Evolutionary conservation across 1,140 invertebrate genomes (phyloP), one percentile per base, ranked within the genome.

Genomic region (Galleria mellonella): DNA sequence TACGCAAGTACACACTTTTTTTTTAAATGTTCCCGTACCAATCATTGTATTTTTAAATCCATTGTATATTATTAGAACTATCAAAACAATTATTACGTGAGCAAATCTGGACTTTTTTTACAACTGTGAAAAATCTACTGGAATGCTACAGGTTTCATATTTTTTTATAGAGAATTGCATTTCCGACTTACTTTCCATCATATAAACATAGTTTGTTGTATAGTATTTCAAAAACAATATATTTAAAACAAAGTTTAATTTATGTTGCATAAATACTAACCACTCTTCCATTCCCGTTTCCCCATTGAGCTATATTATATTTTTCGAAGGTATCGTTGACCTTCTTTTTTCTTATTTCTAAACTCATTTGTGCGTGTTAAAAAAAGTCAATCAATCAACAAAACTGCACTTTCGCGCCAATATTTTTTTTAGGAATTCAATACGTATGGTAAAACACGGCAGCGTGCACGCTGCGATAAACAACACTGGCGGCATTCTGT

Each of bases 271-370:
- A 27, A 17, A 44, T 28, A 62, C 70, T 52, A 65, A 83, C 79
- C 74, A 55, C 58, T 68, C 69, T 72, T 9, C 43, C 32, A 12
- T 44, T 43, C 15, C 57, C 66, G 17, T 71, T 70, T 44, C 78
- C 78, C 82, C 79, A 85, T 65, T 82, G 56, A 6, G 62, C 66
- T 29, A 79, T 82, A 60, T 82, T 86, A 52, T 67, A 85, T 56
- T 81, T 83, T 43, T 85, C 82, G 32, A 73, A 85, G 8, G 75
- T 81, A n/a, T 83, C 85, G 7, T 70, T 63, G n/a, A 87, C 68
- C 52, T 86, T 86, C 53, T 76, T 71, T 36, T 86, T 78, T 42
- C 85, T 72, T 56, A 61, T 61, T 44, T 81, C 72, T 15, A 86
- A 57, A 68, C 83, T 87, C 85, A 87, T 87, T 52, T 60, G 79